Conservation (phyloP, 2,113 vertebrate species). For the Actinemys pallida region DNA sequence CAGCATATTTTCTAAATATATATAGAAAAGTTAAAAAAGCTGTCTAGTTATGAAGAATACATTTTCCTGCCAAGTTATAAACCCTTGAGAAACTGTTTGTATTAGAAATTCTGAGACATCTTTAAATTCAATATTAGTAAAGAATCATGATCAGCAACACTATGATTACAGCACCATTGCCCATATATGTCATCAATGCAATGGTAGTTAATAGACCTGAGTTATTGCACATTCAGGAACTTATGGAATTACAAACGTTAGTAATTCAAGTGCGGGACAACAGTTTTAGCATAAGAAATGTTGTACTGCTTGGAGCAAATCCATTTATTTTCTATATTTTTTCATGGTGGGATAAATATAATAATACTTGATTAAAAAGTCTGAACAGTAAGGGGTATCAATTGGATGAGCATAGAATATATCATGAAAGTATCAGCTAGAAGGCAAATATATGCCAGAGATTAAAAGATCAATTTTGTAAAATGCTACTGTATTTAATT, state of each 20-base stretch:
- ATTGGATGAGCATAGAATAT: conserved; percentile 23
- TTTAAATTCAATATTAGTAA: background rate
- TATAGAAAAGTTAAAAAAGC: conserved; percentile 52
- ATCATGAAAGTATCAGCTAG: conserved; percentile 47
- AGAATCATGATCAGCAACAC: background rate
- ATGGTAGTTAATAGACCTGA: background rate
- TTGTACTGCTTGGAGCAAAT: conserved; percentile 50
- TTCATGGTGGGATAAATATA: background rate
- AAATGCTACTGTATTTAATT: conserved; percentile 11
- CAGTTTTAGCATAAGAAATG: conserved; percentile 20
- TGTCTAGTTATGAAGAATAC: conserved; percentile 57
- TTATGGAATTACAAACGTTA: conserved; percentile 9
- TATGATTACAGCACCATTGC: conserved; percentile 30
- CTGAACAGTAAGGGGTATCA: background rate
- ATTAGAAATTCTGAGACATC: conserved; percentile 37
- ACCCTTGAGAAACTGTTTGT: conserved; percentile 54
- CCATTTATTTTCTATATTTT: background rate
- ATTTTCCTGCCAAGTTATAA: conserved; percentile 65
- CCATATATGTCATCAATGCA: background rate
- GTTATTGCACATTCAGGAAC: background rate
- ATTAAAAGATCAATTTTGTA: conserved; percentile 37
- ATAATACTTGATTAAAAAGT: background rate
- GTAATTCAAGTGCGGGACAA: background rate
- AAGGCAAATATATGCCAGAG: conserved; percentile 10
- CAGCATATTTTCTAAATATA: conserved; percentile 13